Percentiles rank a stretch among this genome's conserved stretches.
Evolutionary conservation across 1,140 invertebrate species (phyloP).

Genomic region (Penaeus japonicus): DNA sequence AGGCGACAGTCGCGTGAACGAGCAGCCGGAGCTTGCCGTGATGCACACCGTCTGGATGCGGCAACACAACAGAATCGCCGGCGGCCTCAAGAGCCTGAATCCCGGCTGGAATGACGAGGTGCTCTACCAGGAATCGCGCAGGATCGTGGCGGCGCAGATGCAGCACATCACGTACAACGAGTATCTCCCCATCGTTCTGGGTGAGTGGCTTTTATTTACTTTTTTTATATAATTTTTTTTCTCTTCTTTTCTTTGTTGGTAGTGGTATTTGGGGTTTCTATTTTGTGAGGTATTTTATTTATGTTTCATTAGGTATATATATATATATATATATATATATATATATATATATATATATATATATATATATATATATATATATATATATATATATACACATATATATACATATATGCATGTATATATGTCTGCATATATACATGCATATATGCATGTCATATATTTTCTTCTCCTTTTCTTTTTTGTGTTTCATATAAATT

Average conservation of each 20-base stretch:
- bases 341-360: too few relatives aligned
- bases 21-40: slow-evolving; percentile 67
- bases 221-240: background rate
- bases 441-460: background rate
- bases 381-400: too few relatives aligned
- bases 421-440: too few relatives aligned
- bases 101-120: slow-evolving; percentile 69
- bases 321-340: too few relatives aligned
- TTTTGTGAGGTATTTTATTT: too few relatives aligned
- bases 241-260: too few relatives aligned
- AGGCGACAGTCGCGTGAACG: slow-evolving; percentile 72
- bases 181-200: slow-evolving; percentile 64
- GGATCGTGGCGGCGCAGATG: slow-evolving; percentile 66
- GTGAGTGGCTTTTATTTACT: slow-evolving; percentile 54
- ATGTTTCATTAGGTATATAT: too few relatives aligned
- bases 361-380: too few relatives aligned
- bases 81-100: slow-evolving; percentile 65
- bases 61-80: slow-evolving; percentile 69
- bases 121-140: slow-evolving; percentile 64
- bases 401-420: too few relatives aligned
- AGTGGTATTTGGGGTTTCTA: too few relatives aligned
- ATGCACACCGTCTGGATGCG: slow-evolving; percentile 69
- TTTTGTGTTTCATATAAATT: background rate
- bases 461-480: background rate
- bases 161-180: slow-evolving; percentile 73